Base-by-base conservation (phyloP, 2,797 vertebrate species). In the Pseudopleuronectes americanus region DNA sequence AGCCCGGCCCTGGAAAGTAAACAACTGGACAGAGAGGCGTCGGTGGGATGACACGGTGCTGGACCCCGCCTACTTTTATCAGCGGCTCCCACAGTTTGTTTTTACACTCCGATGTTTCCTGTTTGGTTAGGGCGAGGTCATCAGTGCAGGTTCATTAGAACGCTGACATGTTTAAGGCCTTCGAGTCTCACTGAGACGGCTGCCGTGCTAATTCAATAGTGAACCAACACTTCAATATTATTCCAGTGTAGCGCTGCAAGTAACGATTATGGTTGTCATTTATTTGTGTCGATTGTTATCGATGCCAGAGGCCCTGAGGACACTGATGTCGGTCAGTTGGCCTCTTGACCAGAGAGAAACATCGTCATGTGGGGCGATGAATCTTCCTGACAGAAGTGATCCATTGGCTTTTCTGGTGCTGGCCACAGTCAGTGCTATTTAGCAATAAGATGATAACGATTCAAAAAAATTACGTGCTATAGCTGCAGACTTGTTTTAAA, bases 21-120 rank as follows among this genome's bases (percentile, higher is more conserved):
- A 89, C 79, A 78, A 74, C 67, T 16, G 68, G 60, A 69, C 10
- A 8, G 66, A 57, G 60, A 8, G 63, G 36, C 16, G 66, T 80
- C 61, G 66, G 10, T 58, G 80, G 65, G 77, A 73, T 17, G 64
- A 82, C 80, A 72, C 41, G 10, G 45, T 19, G 1, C 55, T 28
- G 57, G 55, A 65, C 74, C 73, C 36, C 69, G 75, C 80, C 83
- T 71, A 64, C 74, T 80, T 9, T 86, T 89, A 92, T 92, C 90
- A 79, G 85, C 3, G 43, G 66, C 43, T 52, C 14, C 57, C 67
- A 57, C 63, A 36, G 65, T 79, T 90, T 88, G 61, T 82, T 81
- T 86, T 82, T 81, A 79, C 76, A 23, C 76, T 61, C 8, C 8
- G 19, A 36, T 23, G 49, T 59, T 68, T 45, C 43, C 71, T 79